phyloP scores from a whole-genome alignment of 2,797 vertebrate species.

The Hypotaenidia okinawae region DNA sequence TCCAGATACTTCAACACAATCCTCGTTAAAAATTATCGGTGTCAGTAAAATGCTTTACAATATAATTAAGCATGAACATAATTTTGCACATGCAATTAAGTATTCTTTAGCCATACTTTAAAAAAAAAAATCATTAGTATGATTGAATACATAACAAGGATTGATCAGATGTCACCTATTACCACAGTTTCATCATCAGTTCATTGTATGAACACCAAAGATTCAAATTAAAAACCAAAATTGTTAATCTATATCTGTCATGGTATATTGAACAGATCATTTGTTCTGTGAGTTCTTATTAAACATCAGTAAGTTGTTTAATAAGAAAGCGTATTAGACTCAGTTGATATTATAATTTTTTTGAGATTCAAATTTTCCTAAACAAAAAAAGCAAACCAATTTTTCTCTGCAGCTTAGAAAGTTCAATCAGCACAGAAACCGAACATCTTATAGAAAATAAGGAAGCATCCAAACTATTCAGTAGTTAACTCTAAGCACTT shows the following conservation, averaged over 20 bases:
- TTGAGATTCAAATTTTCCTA: not conserved
- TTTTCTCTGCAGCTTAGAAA: not conserved
- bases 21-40: not conserved
- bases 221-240: not conserved
- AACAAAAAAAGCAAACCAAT: not conserved
- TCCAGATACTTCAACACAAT: not conserved
- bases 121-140: conserved; percentile 25
- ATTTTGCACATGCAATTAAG: not conserved
- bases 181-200: not conserved
- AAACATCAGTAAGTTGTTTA: not conserved
- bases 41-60: conserved; percentile 8
- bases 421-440: not conserved
- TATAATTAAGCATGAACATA: conserved; percentile 22
- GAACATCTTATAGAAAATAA: not conserved
- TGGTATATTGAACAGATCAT: not conserved
- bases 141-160: not conserved
- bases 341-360: not conserved
- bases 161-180: not conserved
- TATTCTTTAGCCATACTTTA: not conserved
- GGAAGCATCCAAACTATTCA: not conserved
- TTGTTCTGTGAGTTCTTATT: not conserved
- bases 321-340: not conserved
- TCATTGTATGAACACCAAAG: not conserved
- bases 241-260: not conserved
- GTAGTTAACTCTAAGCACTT: not conserved